Percentiles rank a stretch among this genome's conserved stretches.
phyloP scores from a whole-genome alignment of 2,888 invertebrate genomes.

The Lamproptera curius region DNA sequence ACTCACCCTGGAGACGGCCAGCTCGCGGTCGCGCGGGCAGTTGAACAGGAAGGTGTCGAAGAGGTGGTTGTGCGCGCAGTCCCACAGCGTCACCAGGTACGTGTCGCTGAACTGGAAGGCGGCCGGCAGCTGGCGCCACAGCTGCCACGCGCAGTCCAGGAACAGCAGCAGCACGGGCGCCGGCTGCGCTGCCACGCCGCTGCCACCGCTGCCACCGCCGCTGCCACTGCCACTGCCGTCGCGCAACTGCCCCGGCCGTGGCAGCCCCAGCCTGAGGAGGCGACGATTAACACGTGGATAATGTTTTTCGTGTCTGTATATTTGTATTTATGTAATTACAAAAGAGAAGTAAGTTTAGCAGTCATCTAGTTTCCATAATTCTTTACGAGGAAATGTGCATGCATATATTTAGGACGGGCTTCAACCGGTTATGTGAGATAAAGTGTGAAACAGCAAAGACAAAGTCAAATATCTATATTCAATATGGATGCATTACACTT shows the following conservation, averaged over 20 bases:
- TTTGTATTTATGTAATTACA: no score
- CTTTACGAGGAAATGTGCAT: no score
- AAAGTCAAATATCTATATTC: no score
- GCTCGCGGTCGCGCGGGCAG: conserved; percentile 85
- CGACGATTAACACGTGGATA: no score
- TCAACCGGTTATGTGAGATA: no score
- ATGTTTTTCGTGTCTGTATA: no score
- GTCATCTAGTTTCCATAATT: no score
- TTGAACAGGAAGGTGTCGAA: conserved; percentile 97
- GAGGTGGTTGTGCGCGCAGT: conserved; percentile 90
- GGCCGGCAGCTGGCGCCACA: conserved; percentile 91
- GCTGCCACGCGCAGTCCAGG: conserved; percentile 96
- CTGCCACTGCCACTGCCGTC: not conserved
- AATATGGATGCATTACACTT: no score
- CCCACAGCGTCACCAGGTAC: conserved; percentile 95
- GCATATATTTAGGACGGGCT: no score
- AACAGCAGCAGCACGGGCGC: conserved; percentile 94
- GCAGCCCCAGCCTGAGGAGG: conserved; percentile 81
- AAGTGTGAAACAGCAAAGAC: no score
- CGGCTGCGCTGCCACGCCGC: conserved; percentile 57
- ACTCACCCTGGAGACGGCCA: conserved; percentile 77
- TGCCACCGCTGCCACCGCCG: conserved; percentile 69
- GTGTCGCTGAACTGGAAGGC: conserved; percentile 96
- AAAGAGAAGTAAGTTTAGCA: no score
- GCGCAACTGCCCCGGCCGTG: conserved; percentile 72